phyloP scores from a whole-genome alignment of 2,888 invertebrate genomes.

The Lasioglossum lativentre region DNA sequence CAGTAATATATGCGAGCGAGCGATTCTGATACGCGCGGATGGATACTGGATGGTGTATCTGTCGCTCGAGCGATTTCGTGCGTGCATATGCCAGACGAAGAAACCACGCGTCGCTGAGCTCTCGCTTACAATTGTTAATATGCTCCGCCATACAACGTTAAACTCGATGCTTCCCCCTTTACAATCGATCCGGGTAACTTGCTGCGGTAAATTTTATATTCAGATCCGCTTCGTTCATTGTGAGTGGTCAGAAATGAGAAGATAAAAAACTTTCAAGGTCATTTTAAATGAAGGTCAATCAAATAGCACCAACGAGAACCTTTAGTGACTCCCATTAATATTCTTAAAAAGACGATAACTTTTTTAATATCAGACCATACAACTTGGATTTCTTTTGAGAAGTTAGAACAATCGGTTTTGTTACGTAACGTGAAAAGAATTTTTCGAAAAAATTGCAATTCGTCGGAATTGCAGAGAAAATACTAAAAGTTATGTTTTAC shows the following conservation, averaged over 20 bases:
- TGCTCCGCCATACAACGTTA: not conserved
- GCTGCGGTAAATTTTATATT: not conserved
- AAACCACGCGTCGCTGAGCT: not conserved
- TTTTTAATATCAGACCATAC: too few species aligned
- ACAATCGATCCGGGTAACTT: not conserved
- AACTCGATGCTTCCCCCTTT: not conserved
- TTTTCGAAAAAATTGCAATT: too few species aligned
- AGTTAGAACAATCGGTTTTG: too few species aligned
- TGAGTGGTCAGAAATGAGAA: not conserved
- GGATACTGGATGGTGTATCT: conserved; percentile 31
- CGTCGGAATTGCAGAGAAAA: too few species aligned
- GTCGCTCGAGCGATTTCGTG: conserved; percentile 16
- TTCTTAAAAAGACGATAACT: too few species aligned
- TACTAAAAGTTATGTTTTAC: too few species aligned
- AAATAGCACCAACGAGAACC: not conserved
- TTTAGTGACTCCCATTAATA: too few species aligned
- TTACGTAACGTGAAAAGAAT: too few species aligned
- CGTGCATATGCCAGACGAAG: not conserved
- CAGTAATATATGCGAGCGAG: conserved; percentile 43
- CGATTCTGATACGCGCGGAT: conserved; percentile 46
- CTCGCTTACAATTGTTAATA: not conserved
- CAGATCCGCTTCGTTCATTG: not conserved
- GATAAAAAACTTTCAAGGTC: not conserved
- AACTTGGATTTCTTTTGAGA: too few species aligned
- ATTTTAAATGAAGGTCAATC: not conserved